Conservation (phyloP, 2,113 vertebrate genomes). For the Epinephelus moara region DNA sequence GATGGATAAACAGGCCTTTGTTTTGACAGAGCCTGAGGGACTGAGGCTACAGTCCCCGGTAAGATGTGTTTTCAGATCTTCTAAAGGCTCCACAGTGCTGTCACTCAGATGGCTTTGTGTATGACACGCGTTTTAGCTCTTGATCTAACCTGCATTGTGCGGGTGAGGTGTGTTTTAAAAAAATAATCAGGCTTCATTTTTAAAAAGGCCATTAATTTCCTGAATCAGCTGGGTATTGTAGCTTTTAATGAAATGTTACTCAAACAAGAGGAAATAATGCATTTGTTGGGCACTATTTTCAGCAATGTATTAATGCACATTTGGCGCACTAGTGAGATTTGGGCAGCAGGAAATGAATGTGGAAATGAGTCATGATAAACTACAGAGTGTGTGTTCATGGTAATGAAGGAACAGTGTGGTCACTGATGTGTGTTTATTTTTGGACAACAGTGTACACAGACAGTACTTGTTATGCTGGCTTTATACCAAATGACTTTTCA, state of each 20-base stretch:
- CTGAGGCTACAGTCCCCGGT: conserved; percentile 46
- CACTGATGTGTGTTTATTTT: neutral
- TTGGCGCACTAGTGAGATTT: neutral
- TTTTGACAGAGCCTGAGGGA: conserved; percentile 69
- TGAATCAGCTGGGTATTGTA: neutral
- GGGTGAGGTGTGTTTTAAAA: neutral
- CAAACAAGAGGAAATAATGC: neutral
- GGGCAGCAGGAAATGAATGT: neutral
- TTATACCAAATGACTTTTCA: too few species aligned
- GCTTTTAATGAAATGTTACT: neutral
- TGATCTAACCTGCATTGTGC: too few species aligned
- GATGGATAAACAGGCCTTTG: conserved; percentile 71
- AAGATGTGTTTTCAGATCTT: conserved; percentile 59
- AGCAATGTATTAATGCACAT: neutral
- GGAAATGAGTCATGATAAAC: neutral
- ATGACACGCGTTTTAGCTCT: conserved; percentile 5
- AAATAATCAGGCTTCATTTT: neutral
- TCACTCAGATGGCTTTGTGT: conserved; percentile 35
- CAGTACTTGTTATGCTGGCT: neutral
- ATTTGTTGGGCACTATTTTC: neutral
- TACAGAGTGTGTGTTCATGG: too few species aligned
- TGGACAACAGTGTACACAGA: neutral
- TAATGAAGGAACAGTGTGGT: neutral
- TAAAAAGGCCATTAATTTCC: neutral
- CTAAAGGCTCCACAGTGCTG: conserved; percentile 27